Evolutionary conservation across 2,113 vertebrate species (phyloP), one percentile per base, ranked within the genome.

Genomic region (Eulacestoma nigropectus): DNA sequence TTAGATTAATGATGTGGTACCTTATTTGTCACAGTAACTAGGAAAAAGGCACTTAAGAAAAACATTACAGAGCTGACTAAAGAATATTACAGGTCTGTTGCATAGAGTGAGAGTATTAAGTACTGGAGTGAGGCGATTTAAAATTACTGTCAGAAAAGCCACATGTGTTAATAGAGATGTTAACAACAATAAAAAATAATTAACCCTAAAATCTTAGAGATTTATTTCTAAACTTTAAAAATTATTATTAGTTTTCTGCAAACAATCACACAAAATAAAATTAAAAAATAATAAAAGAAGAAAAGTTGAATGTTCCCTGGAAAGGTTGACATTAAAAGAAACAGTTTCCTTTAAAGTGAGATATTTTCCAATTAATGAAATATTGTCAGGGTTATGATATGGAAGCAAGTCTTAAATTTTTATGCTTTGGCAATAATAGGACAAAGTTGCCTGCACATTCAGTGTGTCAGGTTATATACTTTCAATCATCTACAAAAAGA

Each of bases 381-480:
- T 84, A n/a, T 62, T 72, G 8, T 70, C 80, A 86, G 16, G 26
- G 20, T 74, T 90, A 76, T 39, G 14, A 37, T 67, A 77, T 26
- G 47, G 55, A 78, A 92, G 17, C 21, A 96, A 73, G 39, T n/a
- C 57, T 87, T 77, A 81, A 64, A 50, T 88, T 67, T 78, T 76
- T 49, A 67, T 77, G 33, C 80, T 90, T 92, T 91, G 83, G 73
- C 59, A 89, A 90, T 49, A 90, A 53, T 57, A 74, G 33, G 33
- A 87, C 37, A 88, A 86, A 83, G 50, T 75, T 46, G 35, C 69
- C 87, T 95, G 77, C 89, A 87, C 83, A 77, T 96, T 81, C 86
- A 72, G 59, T 74, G 57, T 96, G 53, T 52, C 90, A 97, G 89
- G 90, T 87, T 94, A 63, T 72, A 37, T 68, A 50, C 26, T 90